Conservation (phyloP, 2,113 vertebrate species). For the Sebastes fasciatus region DNA sequence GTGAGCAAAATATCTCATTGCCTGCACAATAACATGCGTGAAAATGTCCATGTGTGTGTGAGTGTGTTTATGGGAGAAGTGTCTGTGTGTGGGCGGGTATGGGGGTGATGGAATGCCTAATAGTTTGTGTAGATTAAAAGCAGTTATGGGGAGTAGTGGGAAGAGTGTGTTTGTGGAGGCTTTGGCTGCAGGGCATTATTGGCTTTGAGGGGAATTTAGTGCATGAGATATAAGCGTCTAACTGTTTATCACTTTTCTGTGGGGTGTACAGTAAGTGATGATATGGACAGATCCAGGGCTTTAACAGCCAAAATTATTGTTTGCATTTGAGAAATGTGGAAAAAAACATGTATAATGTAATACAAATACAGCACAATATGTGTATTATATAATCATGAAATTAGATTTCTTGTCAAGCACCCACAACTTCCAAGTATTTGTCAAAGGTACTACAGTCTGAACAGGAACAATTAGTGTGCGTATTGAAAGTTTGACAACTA, state of each 20-base stretch:
- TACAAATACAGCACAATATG: not conserved
- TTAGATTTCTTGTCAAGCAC: not conserved
- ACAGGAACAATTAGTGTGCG: not conserved
- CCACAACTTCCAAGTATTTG: not conserved
- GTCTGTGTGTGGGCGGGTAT: constrained; percentile 70
- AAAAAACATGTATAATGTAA: not conserved
- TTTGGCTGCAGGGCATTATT: constrained; percentile 51
- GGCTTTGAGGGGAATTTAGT: constrained; percentile 54
- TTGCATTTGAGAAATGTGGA: not conserved
- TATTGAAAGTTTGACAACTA: not conserved
- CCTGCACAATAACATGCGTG: constrained; percentile 59
- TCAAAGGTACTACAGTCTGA: not conserved
- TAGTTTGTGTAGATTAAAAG: constrained; percentile 78
- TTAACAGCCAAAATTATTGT: not conserved
- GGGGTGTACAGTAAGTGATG: constrained; percentile 39
- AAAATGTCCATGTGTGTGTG: constrained; percentile 64
- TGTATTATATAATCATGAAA: not conserved
- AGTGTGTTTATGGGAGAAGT: constrained; percentile 75
- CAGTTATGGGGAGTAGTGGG: constrained; percentile 63
- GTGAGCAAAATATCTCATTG: constrained; percentile 52
- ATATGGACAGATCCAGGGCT: constrained; percentile 19
- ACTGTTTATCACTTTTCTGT: constrained; percentile 34
- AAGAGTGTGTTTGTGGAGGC: constrained; percentile 35
- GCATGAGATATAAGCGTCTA: constrained; percentile 22
- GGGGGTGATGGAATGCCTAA: constrained; percentile 67